Evolutionary conservation across 2,113 vertebrate species (phyloP).

Genomic region (Pleuronectes platessa): DNA sequence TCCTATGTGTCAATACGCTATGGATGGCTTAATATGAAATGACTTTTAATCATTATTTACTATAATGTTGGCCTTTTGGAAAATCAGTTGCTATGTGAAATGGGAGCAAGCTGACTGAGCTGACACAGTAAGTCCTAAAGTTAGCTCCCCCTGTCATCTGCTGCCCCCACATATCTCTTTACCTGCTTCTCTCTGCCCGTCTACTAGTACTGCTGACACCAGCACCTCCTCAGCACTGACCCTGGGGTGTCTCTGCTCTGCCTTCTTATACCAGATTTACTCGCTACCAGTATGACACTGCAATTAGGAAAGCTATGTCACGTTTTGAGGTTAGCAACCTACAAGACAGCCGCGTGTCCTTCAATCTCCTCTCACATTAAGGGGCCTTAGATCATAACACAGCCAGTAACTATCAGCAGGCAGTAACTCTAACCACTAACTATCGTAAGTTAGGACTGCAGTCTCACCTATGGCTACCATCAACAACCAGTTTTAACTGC

Average conservation of each 20-base stretch:
- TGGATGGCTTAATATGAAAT: neutral
- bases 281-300: slow-evolving; percentile 29
- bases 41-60: neutral
- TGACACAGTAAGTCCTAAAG: slow-evolving; percentile 37
- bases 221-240: slow-evolving; percentile 50
- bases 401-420: neutral
- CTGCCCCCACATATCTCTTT: slow-evolving; percentile 35
- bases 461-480: neutral
- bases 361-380: slow-evolving; percentile 10
- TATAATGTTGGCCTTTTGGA: neutral
- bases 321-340: slow-evolving; percentile 32
- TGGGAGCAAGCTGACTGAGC: slow-evolving; percentile 25
- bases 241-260: slow-evolving; percentile 23
- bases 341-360: slow-evolving; percentile 23
- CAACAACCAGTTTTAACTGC: neutral
- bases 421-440: neutral
- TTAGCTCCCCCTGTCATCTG: slow-evolving; percentile 41
- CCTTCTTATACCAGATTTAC: slow-evolving; percentile 46
- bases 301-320: slow-evolving; percentile 48
- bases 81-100: slow-evolving; percentile 28
- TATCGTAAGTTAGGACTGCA: neutral
- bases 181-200: slow-evolving; percentile 15
- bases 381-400: neutral
- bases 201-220: slow-evolving; percentile 49
- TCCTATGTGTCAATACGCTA: neutral